Percentiles rank a stretch among this genome's conserved stretches.
phyloP scores from a whole-genome alignment of 2,797 vertebrate genomes.

The Poecile montanus region DNA sequence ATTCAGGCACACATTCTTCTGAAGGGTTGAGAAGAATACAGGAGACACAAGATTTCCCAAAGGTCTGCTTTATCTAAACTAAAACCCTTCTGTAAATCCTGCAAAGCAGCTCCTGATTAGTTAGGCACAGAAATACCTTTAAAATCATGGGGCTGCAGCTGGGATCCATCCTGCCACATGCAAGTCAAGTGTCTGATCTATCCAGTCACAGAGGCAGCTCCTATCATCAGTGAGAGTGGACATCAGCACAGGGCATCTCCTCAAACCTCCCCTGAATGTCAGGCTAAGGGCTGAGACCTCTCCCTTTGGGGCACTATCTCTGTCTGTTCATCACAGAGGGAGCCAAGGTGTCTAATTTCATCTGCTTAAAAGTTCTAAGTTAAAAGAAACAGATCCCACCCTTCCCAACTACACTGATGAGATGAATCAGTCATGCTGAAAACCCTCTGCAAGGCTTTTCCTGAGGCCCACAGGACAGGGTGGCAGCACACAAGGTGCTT shows the following conservation, averaged over 20 bases:
- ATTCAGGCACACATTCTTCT: background rate
- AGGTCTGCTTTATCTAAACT: background rate
- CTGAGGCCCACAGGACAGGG: background rate
- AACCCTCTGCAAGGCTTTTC: background rate
- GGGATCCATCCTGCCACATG: background rate
- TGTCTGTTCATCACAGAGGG: background rate
- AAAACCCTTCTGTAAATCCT: background rate
- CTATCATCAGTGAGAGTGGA: background rate
- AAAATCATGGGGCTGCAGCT: background rate
- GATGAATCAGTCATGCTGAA: accelerated
- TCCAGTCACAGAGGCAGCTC: background rate
- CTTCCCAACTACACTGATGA: accelerated
- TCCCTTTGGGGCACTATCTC: background rate
- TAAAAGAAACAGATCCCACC: background rate
- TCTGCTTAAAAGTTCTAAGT: background rate
- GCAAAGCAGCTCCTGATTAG: background rate
- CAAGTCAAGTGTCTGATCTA: background rate
- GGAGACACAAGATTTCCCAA: background rate
- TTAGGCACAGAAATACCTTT: background rate
- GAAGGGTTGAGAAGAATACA: background rate
- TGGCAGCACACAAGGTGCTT: background rate
- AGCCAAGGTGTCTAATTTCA: background rate
- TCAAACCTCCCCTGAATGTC: background rate
- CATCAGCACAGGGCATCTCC: background rate
- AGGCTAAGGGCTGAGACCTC: accelerated